Conservation (phyloP, 2,113 vertebrate genomes). For the Chamaea fasciata region DNA sequence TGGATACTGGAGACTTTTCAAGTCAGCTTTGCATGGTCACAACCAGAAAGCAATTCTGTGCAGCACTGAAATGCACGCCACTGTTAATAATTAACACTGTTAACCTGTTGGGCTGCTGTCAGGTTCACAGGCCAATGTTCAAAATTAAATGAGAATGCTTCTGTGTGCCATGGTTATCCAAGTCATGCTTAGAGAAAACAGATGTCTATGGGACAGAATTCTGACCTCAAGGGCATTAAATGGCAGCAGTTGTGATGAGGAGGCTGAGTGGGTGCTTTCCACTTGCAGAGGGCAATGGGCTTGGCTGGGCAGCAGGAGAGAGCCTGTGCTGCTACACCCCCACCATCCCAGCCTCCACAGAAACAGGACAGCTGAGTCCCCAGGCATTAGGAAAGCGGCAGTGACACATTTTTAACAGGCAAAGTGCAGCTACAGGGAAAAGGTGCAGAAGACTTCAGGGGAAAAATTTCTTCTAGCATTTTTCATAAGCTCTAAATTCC, state of each 20-base stretch:
- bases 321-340: background rate
- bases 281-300: rapidly evolving
- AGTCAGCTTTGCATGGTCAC: background rate
- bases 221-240: background rate
- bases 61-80: rapidly evolving
- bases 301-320: background rate
- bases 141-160: background rate
- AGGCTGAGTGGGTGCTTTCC: background rate
- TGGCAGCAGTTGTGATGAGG: background rate
- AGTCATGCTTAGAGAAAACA: background rate
- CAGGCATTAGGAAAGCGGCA: background rate
- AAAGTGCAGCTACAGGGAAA: background rate
- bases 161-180: rapidly evolving
- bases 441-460: background rate
- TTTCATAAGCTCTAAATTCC: background rate
- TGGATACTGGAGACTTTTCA: background rate
- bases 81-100: background rate
- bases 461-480: background rate
- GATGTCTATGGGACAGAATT: background rate
- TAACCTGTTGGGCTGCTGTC: background rate
- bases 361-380: background rate
- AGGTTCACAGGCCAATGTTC: background rate
- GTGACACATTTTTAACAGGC: background rate
- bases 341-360: background rate
- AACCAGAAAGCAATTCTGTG: background rate